These are phyloP conservation scores for Orientallactaga bullata DNA, from an alignment of 2,113 vertebrate species.

Conservation along the genomic window DNA sequence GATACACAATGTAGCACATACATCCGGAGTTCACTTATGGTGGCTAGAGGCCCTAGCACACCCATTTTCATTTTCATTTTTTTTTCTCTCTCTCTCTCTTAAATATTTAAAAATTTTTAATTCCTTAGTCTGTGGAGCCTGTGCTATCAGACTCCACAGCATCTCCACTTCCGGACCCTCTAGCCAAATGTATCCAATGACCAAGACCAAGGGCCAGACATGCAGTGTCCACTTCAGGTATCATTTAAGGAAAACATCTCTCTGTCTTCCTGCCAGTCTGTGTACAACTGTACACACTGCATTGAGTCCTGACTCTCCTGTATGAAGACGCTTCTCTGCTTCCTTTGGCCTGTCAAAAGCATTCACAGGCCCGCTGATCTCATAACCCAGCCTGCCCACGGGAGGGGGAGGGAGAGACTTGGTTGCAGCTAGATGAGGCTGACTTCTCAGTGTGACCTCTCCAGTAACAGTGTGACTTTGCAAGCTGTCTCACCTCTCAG, in stretches of 20 bases:
- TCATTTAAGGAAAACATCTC: neutral
- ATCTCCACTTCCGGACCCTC: neutral
- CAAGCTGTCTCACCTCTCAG: neutral
- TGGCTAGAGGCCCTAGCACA: too few relatives aligned
- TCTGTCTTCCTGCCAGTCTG: neutral
- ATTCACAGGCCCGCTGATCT: neutral
- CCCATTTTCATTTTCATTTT: too few relatives aligned
- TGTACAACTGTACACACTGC: neutral
- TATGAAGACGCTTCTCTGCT: neutral
- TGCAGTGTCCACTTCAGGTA: neutral
- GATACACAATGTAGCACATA: too few relatives aligned
- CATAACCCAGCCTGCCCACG: neutral
- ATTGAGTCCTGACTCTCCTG: neutral
- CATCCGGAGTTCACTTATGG: too few relatives aligned
- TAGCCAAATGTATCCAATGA: neutral
- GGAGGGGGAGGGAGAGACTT: neutral
- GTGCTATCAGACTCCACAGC: neutral
- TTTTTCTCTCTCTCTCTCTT: too few relatives aligned
- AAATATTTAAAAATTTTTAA: too few relatives aligned
- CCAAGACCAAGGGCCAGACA: neutral
- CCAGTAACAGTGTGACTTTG: neutral
- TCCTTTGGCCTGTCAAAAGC: neutral
- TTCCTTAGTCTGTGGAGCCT: neutral
- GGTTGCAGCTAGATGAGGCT: neutral
- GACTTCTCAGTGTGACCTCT: neutral